Percentiles rank a stretch among this genome's conserved stretches.
phyloP scores from a whole-genome alignment of 2,113 vertebrate species.

The Antennarius striatus region DNA sequence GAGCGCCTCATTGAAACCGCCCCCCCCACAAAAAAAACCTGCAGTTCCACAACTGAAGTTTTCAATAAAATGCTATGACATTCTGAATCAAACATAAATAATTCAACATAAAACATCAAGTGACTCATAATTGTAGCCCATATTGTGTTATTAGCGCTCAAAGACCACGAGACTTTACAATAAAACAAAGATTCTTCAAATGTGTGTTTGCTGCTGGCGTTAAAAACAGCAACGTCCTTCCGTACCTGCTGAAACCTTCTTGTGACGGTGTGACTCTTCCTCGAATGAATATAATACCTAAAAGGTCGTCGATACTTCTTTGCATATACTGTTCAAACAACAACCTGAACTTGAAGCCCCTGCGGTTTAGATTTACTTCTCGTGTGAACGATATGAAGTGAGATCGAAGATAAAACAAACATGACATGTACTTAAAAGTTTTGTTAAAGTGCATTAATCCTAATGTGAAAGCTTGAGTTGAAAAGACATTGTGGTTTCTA shows the following conservation, averaged over 20 bases:
- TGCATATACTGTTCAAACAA: conserved; percentile 47
- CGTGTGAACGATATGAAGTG: conserved; percentile 37
- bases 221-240: conserved; percentile 5
- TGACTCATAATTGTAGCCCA: conserved; percentile 19
- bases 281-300: conserved; percentile 75
- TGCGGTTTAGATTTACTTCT: conserved; percentile 4
- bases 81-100: conserved; percentile 51
- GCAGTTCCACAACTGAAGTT: neutral
- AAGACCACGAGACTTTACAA: conserved; percentile 3
- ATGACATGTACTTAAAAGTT: conserved; percentile 26
- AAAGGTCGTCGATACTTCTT: conserved; percentile 40
- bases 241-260: conserved; percentile 8
- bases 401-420: conserved; percentile 37
- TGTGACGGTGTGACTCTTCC: conserved; percentile 24
- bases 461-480: conserved; percentile 25
- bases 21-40: no score
- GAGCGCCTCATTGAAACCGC: conserved; percentile 37
- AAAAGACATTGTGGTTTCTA: conserved; percentile 16
- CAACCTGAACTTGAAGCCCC: neutral
- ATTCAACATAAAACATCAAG: conserved; percentile 42
- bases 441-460: conserved; percentile 69
- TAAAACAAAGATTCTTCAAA: conserved; percentile 43
- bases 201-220: conserved; percentile 15
- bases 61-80: conserved; percentile 4
- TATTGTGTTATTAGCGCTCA: conserved; percentile 5